Percentiles rank a stretch among this genome's conserved stretches.
phyloP scores from a whole-genome alignment of 2,888 invertebrate species.

The Diarsia rubi region DNA sequence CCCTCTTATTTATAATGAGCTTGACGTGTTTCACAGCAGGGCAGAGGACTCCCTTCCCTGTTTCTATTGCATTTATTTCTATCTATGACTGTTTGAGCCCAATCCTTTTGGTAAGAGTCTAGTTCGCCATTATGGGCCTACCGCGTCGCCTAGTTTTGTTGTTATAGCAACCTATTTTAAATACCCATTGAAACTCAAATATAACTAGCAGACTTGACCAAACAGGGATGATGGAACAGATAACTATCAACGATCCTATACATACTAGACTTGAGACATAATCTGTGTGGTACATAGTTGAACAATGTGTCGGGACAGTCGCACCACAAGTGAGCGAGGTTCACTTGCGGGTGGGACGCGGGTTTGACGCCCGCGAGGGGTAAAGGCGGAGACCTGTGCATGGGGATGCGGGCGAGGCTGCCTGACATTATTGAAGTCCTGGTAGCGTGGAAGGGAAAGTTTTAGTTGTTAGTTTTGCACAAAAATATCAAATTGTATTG shows the following conservation, averaged over 20 bases:
- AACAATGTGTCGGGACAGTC: constrained; percentile 83
- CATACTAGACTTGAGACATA: constrained; percentile 82
- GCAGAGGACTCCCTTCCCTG: too few relatives aligned
- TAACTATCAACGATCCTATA: constrained; percentile 79
- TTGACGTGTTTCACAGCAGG: too few relatives aligned
- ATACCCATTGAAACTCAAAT: constrained; percentile 68
- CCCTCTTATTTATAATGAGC: too few relatives aligned
- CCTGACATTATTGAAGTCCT: constrained; percentile 89
- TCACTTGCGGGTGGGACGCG: constrained; percentile 69
- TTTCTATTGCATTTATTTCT: too few relatives aligned
- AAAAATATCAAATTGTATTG: too few relatives aligned
- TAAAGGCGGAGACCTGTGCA: constrained; percentile 87
- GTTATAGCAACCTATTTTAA: background rate
- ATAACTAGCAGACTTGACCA: constrained; percentile 84
- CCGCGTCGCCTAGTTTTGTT: too few relatives aligned
- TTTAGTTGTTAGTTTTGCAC: constrained; percentile 33
- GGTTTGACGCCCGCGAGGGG: constrained; percentile 58
- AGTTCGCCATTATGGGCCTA: too few relatives aligned
- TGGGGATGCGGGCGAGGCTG: constrained; percentile 88
- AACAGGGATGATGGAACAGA: constrained; percentile 83
- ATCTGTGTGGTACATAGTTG: constrained; percentile 81
- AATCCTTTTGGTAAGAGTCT: too few relatives aligned
- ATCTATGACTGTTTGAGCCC: too few relatives aligned
- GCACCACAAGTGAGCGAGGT: constrained; percentile 77
- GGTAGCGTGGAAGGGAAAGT: constrained; percentile 79